phyloP scores from a whole-genome alignment of 2,113 vertebrate genomes.

The Crocuta crocuta region DNA sequence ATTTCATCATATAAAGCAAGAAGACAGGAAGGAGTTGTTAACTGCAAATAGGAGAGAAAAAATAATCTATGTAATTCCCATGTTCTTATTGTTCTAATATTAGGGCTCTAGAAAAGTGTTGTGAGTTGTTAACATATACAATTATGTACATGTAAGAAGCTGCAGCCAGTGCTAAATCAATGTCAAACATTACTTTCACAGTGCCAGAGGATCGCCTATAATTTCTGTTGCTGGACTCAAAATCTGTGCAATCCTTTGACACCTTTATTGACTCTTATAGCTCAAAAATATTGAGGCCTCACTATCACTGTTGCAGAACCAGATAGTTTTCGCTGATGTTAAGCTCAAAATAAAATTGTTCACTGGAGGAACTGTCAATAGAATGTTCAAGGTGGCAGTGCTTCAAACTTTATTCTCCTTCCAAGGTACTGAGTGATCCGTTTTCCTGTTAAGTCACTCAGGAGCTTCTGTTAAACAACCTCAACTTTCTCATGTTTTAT shows the following conservation, averaged over 20 bases:
- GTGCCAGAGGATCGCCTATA: background rate
- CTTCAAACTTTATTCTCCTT: slow-evolving; percentile 43
- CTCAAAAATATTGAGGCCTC: background rate
- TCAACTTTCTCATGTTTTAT: background rate
- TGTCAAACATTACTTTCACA: background rate
- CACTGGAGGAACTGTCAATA: background rate
- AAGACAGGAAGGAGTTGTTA: background rate
- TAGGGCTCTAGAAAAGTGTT: background rate
- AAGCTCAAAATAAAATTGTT: slow-evolving; percentile 39
- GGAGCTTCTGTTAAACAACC: background rate
- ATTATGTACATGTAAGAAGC: background rate
- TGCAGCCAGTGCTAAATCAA: background rate
- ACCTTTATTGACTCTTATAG: background rate
- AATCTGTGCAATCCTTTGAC: background rate
- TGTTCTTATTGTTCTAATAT: background rate
- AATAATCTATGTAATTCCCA: background rate
- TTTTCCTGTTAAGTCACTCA: background rate
- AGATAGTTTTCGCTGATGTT: background rate
- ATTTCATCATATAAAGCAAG: background rate
- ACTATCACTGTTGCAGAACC: background rate
- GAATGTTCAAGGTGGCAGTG: slow-evolving; percentile 14
- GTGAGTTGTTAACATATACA: background rate
- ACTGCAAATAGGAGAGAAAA: background rate
- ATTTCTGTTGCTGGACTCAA: slow-evolving; percentile 24
- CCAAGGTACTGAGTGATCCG: background rate